Evolutionary conservation across 2,797 vertebrate species (phyloP).

Genomic region (Hypotaenidia philippensis): DNA sequence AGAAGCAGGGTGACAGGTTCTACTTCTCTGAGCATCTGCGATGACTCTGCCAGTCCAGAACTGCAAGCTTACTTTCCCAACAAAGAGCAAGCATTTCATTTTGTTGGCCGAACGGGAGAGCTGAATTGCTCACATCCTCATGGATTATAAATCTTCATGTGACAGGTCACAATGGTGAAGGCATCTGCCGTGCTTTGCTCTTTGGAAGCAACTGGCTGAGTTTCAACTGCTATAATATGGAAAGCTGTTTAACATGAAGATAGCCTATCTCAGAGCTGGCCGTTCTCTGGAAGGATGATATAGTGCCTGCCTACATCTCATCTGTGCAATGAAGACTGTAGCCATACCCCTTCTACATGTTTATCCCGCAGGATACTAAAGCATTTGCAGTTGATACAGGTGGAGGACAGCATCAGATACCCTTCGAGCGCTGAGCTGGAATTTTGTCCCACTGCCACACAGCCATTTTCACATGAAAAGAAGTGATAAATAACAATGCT

Average conservation of each 20-base stretch:
- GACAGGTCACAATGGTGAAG: neutral
- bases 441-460: neutral
- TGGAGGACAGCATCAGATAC: neutral
- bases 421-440: neutral
- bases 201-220: conserved; percentile 24
- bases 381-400: neutral
- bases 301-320: neutral
- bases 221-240: neutral
- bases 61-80: neutral
- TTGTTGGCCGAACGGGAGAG: neutral
- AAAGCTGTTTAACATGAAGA: neutral
- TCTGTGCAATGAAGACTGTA: neutral
- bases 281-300: neutral
- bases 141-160: conserved; percentile 18
- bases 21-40: neutral
- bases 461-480: neutral
- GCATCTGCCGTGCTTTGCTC: conserved; percentile 34
- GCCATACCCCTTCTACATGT: neutral
- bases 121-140: neutral
- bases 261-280: neutral
- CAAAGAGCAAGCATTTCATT: neutral
- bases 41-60: neutral
- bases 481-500: neutral
- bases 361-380: neutral
- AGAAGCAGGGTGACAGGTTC: neutral